Evolutionary conservation across 2,888 invertebrate species (phyloP).

Genomic region (Volucella bombylans): DNA sequence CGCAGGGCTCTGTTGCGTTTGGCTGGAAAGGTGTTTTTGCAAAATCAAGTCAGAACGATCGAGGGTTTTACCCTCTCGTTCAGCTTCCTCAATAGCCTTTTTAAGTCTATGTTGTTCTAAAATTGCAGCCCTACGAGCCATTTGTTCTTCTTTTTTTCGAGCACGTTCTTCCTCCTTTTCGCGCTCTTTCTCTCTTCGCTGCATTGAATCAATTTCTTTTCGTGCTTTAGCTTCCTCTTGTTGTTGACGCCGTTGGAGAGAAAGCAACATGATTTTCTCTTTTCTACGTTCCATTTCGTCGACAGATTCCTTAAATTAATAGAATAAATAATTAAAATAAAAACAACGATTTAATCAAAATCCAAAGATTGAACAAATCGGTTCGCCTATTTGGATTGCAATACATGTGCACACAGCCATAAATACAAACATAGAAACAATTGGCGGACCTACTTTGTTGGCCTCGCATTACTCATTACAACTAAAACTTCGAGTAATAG

Average conservation of each 20-base stretch:
- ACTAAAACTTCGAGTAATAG: too few species aligned
- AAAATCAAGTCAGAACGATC: slow-evolving; percentile 87
- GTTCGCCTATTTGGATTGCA: too few species aligned
- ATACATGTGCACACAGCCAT: too few species aligned
- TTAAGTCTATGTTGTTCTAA: slow-evolving; percentile 96
- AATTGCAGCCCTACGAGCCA: slow-evolving; percentile 92
- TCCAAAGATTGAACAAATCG: too few species aligned
- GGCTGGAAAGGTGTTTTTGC: slow-evolving; percentile 83
- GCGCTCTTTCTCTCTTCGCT: slow-evolving; percentile 89
- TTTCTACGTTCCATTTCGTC: slow-evolving; percentile 97
- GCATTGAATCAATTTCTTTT: slow-evolving; percentile 91
- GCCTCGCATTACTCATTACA: too few species aligned
- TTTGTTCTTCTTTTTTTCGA: slow-evolving; percentile 91
- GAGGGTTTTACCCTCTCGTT: slow-evolving; percentile 92
- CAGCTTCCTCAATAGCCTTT: slow-evolving; percentile 95
- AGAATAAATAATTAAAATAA: background rate
- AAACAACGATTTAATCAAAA: background rate
- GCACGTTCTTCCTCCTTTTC: slow-evolving; percentile 89
- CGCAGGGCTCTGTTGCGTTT: slow-evolving; percentile 77
- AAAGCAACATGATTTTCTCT: slow-evolving; percentile 94
- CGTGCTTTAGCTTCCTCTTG: slow-evolving; percentile 93
- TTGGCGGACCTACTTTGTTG: too few species aligned
- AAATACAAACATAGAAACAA: too few species aligned
- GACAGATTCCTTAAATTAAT: slow-evolving; percentile 89
- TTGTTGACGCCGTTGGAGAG: slow-evolving; percentile 94